These are phyloP conservation scores for Sarotherodon lohbergeri DNA, from an alignment of 2,113 vertebrate species.

Conservation along the genomic window DNA sequence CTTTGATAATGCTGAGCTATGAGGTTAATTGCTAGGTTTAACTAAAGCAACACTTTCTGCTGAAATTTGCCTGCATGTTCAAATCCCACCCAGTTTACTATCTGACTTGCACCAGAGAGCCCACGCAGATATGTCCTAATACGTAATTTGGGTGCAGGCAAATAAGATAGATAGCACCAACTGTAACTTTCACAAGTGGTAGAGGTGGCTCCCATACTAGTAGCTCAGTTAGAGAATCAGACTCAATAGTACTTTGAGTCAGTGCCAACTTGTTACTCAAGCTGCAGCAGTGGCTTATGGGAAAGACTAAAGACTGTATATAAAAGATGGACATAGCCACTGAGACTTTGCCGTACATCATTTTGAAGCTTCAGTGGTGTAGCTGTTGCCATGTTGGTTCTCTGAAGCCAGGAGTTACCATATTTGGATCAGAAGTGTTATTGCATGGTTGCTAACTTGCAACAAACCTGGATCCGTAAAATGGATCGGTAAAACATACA, in stretches of 20 bases:
- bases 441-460: neutral
- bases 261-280: neutral
- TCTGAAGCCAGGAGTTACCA: neutral
- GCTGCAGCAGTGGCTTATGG: neutral
- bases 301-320: neutral
- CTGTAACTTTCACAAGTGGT: neutral
- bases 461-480: neutral
- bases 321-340: neutral
- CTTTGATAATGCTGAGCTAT: neutral
- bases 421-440: neutral
- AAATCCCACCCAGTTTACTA: neutral
- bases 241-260: neutral
- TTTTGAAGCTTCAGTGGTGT: neutral
- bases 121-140: neutral
- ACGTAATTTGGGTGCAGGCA: neutral
- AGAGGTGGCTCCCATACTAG: neutral
- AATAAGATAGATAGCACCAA: neutral
- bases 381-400: neutral
- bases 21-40: neutral
- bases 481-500: neutral
- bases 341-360: neutral
- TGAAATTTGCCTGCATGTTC: neutral
- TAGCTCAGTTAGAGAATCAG: neutral
- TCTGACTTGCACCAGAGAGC: neutral
- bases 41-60: neutral